phyloP scores from a whole-genome alignment of 1,140 invertebrate species.

The Leptonema lineaticorne region DNA sequence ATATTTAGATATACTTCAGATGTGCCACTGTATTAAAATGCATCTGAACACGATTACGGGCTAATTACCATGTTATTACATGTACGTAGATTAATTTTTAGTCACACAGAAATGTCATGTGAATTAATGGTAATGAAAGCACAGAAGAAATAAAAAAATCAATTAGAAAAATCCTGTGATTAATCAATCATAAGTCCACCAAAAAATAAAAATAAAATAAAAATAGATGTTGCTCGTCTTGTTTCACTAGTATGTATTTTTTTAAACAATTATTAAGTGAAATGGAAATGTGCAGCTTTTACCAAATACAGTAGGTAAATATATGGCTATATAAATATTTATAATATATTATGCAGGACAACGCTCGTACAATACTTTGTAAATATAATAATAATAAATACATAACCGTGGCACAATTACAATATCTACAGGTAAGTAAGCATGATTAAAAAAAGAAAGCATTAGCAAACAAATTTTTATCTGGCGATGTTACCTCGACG shows the following conservation, averaged over 20 bases:
- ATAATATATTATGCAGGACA: conserved; percentile 41
- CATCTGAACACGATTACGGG: conserved; percentile 38
- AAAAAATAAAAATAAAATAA: no score
- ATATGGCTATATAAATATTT: conserved; percentile 30
- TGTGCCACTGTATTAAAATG: conserved; percentile 36
- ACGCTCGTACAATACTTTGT: conserved; percentile 41
- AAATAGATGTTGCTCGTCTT: neutral
- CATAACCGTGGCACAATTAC: conserved; percentile 41
- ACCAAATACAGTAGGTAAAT: conserved; percentile 41
- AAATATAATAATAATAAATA: no score
- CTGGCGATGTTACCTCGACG: conserved; percentile 60
- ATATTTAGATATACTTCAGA: no score
- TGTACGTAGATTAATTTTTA: conserved; percentile 36
- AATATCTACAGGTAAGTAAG: conserved; percentile 46
- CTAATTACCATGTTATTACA: conserved; percentile 1
- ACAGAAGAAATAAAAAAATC: no score
- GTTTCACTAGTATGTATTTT: neutral
- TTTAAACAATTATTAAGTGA: conserved; percentile 38
- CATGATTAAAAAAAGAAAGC: conserved; percentile 55
- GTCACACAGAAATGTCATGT: conserved; percentile 41
- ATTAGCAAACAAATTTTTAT: conserved; percentile 47
- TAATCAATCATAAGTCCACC: conserved; percentile 40
- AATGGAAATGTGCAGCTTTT: conserved; percentile 42
- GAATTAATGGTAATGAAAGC: no score
- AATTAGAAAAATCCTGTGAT: conserved; percentile 36